These are phyloP conservation scores for Mormyrus hasselquistii DNA, from an alignment of 2,797 vertebrate genomes.

Conservation along the genomic window DNA sequence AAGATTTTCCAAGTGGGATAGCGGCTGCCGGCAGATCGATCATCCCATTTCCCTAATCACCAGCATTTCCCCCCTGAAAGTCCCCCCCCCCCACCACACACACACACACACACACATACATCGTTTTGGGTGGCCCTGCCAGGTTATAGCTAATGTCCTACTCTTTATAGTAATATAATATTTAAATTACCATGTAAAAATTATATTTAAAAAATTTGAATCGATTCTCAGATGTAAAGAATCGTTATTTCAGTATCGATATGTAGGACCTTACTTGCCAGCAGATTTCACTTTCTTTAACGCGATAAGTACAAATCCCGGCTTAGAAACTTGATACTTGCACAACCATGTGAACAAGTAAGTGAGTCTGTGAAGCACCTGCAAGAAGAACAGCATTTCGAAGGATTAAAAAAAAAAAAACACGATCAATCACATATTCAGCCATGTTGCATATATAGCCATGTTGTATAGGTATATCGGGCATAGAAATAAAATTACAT, in stretches of 20 bases:
- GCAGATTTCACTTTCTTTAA: background rate
- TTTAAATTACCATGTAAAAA: background rate
- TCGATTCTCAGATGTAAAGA: background rate
- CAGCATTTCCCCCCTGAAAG: background rate
- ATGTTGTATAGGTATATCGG: background rate
- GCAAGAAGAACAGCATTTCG: background rate
- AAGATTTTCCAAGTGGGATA: background rate
- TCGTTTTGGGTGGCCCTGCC: background rate
- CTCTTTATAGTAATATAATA: background rate
- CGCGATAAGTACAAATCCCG: background rate
- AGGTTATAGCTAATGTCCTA: background rate
- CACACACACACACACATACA: background rate
- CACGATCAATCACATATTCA: background rate
- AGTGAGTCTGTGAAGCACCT: background rate
- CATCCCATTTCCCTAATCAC: background rate
- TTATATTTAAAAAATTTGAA: background rate
- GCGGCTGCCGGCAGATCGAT: background rate
- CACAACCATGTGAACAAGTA: background rate
- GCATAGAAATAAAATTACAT: background rate
- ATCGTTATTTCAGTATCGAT: background rate
- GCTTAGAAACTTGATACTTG: background rate
- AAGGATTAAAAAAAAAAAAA: background rate
- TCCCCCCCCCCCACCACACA: background rate
- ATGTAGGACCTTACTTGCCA: background rate
- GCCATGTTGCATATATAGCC: background rate